A percentile compares a stretch with the other conserved stretches of the same genome.
Conservation (phyloP, 2,797 vertebrate genomes). For the Acrossocheilus wenchowensis region DNA sequence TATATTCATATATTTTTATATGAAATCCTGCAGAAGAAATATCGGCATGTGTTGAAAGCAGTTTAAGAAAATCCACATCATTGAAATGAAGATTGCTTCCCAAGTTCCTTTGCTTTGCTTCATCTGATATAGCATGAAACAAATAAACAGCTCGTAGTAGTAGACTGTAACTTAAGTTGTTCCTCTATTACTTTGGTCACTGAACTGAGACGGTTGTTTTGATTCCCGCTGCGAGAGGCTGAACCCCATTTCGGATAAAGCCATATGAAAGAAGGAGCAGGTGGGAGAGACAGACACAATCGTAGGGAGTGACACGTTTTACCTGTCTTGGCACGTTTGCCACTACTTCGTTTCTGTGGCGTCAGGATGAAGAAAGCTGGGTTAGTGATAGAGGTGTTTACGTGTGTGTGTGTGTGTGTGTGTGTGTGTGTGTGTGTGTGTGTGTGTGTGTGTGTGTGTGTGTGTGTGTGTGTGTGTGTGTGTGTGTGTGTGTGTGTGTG, state of each 20-base stretch:
- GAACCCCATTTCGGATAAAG: slow-evolving; percentile 70
- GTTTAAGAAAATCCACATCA: slow-evolving; percentile 64
- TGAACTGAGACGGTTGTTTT: slow-evolving; percentile 74
- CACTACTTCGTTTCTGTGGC: not conserved
- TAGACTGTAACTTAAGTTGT: slow-evolving; percentile 72
- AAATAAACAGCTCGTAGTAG: slow-evolving; percentile 78
- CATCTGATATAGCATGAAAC: slow-evolving; percentile 70
- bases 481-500: not conserved
- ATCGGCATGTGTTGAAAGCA: not conserved
- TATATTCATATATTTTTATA: not conserved
- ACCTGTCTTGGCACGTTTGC: slow-evolving; percentile 30
- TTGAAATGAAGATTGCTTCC: slow-evolving; percentile 72
- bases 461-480: not conserved
- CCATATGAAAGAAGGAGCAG: slow-evolving; percentile 14
- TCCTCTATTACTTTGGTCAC: slow-evolving; percentile 76
- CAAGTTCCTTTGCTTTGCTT: slow-evolving; percentile 42
- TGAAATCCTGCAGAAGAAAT: slow-evolving; percentile 11
- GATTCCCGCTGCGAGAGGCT: slow-evolving; percentile 73
- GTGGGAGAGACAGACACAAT: slow-evolving; percentile 33
- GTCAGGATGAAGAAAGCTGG: not conserved
- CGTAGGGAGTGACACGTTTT: slow-evolving; percentile 30
- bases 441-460: not conserved
- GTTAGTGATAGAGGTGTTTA: not conserved
- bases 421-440: not conserved
- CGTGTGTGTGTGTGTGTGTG: not conserved